These are phyloP conservation scores for Pollimyrus isidori DNA, from an alignment of 2,113 vertebrate species.

Conservation along the genomic window DNA sequence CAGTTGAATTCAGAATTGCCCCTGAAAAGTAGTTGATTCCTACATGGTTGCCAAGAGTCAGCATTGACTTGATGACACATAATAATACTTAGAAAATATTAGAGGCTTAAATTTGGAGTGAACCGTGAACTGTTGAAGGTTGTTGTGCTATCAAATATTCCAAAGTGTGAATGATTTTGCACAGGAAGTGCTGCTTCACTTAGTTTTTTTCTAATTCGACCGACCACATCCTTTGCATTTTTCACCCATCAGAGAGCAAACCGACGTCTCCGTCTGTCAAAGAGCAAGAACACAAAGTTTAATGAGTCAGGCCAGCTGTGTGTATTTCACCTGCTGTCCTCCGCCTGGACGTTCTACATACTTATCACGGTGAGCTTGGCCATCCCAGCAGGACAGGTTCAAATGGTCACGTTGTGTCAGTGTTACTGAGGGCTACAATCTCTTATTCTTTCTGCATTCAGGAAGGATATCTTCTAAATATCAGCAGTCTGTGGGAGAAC, in stretches of 20 bases:
- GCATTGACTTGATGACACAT: background rate
- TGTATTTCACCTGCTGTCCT: conserved; percentile 85
- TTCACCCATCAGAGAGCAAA: conserved; percentile 76
- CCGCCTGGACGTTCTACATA: conserved; percentile 85
- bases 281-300: conserved; percentile 95
- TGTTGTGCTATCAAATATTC: background rate
- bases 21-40: background rate
- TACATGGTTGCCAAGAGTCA: background rate
- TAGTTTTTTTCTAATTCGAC: background rate
- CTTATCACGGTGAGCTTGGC: conserved; percentile 70
- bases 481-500: conserved; percentile 89
- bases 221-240: conserved; percentile 15
- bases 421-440: background rate
- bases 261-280: conserved; percentile 93
- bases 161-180: background rate
- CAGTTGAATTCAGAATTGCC: background rate
- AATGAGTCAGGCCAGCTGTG: conserved; percentile 94
- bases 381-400: background rate
- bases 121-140: background rate
- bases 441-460: conserved; percentile 37
- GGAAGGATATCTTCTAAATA: conserved; percentile 92
- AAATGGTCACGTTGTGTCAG: background rate
- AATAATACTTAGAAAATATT: background rate
- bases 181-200: background rate
- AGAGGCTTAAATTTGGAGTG: background rate